These are phyloP conservation scores for Dysdera silvatica DNA, from an alignment of 1,140 invertebrate genomes.

Conservation along the genomic window DNA sequence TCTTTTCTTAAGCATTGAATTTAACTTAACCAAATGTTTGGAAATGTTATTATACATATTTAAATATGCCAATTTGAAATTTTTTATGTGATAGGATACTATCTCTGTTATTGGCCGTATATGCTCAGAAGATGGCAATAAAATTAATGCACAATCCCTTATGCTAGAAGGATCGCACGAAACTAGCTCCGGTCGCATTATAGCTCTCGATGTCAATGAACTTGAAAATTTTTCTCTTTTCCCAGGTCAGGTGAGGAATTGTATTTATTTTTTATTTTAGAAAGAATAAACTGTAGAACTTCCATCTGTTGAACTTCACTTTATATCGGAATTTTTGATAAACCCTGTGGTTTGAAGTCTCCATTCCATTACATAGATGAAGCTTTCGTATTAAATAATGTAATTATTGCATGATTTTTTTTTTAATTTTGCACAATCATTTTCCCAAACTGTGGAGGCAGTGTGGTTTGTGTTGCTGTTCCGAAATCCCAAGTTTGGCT, in stretches of 20 bases:
- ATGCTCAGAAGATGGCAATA: constrained; percentile 61
- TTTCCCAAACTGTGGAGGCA: too few species aligned
- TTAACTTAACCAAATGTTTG: constrained; percentile 36
- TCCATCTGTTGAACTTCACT: too few species aligned
- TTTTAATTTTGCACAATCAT: too few species aligned
- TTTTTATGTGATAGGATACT: constrained; percentile 38
- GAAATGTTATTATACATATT: neutral
- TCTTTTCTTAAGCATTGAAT: neutral
- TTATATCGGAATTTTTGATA: too few species aligned
- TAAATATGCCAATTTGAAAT: neutral
- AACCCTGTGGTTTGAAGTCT: too few species aligned
- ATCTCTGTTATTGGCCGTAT: constrained; percentile 55
- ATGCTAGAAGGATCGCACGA: constrained; percentile 58
- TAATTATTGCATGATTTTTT: neutral
- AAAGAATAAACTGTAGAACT: too few species aligned
- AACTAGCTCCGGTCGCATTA: constrained; percentile 41
- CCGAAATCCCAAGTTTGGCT: too few species aligned
- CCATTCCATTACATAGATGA: too few species aligned
- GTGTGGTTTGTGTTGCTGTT: too few species aligned
- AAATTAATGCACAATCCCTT: constrained; percentile 59
- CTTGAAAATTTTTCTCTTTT: constrained; percentile 65
- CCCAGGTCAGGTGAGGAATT: constrained; percentile 59
- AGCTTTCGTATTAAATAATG: too few species aligned
- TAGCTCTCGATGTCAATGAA: constrained; percentile 54
- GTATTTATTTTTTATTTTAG: neutral